These are phyloP conservation scores for Aeoliscus strigatus DNA, from an alignment of 2,797 vertebrate species.

Conservation along the genomic window DNA sequence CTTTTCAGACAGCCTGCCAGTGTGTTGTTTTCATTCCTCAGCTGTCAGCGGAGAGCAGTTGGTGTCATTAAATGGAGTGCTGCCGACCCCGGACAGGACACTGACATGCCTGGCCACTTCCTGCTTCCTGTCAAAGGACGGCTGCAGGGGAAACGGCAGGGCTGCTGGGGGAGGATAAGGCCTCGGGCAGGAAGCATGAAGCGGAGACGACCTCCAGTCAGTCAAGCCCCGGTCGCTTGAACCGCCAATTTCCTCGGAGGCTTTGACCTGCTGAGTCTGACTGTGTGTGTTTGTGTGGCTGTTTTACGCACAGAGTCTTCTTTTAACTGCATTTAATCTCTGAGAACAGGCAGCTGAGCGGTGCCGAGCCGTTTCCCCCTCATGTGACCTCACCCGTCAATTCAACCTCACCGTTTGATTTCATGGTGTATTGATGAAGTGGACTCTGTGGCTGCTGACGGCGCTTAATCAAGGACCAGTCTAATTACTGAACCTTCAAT, in stretches of 20 bases:
- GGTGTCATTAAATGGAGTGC: slow-evolving; percentile 57
- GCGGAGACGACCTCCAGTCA: slow-evolving; percentile 52
- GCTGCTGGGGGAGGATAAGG: slow-evolving; percentile 66
- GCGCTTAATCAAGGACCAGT: slow-evolving; percentile 1
- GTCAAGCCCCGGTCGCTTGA: slow-evolving; percentile 45
- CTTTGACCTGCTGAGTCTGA: slow-evolving; percentile 39
- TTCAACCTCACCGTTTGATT: slow-evolving; percentile 1
- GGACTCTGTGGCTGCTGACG: slow-evolving; percentile 2
- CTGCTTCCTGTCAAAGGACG: slow-evolving; percentile 69
- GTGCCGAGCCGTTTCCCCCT: not conserved
- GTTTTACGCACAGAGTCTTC: slow-evolving; percentile 36
- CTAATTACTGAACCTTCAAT: no score
- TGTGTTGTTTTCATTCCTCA: slow-evolving; percentile 28
- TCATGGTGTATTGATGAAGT: slow-evolving; percentile 4
- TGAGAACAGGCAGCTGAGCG: no score
- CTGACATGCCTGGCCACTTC: slow-evolving; percentile 56
- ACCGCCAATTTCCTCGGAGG: slow-evolving; percentile 21
- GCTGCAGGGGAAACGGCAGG: slow-evolving; percentile 58
- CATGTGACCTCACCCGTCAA: not conserved
- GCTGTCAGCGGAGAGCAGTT: slow-evolving; percentile 48
- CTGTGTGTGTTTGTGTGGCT: slow-evolving; percentile 27
- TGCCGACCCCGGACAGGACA: slow-evolving; percentile 47
- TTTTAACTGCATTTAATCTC: no score
- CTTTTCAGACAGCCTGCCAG: slow-evolving; percentile 7
- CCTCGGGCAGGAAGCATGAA: slow-evolving; percentile 60